A percentile compares a stretch with the other conserved stretches of the same genome.
phyloP scores from a whole-genome alignment of 2,888 invertebrate species.

The Labia minor region DNA sequence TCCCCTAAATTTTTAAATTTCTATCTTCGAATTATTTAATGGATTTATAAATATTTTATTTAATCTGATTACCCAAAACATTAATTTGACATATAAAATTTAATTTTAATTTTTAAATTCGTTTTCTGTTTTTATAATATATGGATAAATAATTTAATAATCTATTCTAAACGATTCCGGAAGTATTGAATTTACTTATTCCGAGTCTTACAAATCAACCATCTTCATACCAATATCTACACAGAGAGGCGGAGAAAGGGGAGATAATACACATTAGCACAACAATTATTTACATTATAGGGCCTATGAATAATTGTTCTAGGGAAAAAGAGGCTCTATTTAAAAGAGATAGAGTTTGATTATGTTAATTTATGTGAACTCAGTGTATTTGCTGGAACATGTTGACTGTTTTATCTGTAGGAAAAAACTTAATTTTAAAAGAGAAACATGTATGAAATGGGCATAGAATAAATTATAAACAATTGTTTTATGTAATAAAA shows the following conservation, averaged over 20 bases:
- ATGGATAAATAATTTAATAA: no score
- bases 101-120: no score
- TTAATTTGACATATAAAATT: no score
- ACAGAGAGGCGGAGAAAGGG: neutral
- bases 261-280: neutral
- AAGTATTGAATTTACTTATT: neutral
- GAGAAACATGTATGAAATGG: neutral
- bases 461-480: no score
- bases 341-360: neutral
- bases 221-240: conserved; percentile 1
- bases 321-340: neutral
- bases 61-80: no score
- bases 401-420: neutral
- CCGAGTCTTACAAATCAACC: neutral
- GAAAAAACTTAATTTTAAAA: neutral
- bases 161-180: no score
- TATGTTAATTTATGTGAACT: neutral
- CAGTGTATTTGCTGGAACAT: neutral
- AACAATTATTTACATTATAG: neutral
- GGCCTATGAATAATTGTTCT: neutral
- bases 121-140: no score
- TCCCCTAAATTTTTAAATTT: no score
- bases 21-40: no score
- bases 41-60: no score
- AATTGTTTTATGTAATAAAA: no score